phyloP scores from a whole-genome alignment of 1,140 invertebrate species.

The Psilanteris sp. region DNA sequence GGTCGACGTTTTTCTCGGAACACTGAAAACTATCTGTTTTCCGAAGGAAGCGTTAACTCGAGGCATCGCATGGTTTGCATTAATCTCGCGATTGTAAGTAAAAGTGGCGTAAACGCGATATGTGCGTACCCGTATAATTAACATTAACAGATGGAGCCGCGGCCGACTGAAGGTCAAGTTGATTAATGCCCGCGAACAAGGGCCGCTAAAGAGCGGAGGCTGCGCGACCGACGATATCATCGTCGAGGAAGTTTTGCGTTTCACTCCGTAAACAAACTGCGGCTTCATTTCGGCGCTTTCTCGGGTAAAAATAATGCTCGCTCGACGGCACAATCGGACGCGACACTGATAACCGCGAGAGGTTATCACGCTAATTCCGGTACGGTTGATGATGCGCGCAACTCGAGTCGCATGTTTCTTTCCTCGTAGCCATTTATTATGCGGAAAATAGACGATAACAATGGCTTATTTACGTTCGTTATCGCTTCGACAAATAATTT shows the following conservation, averaged over 20 bases:
- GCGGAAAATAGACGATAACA: constrained; percentile 51
- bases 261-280: constrained; percentile 12
- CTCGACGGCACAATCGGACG: constrained; percentile 23
- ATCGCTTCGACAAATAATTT: constrained; percentile 37
- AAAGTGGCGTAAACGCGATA: constrained; percentile 48
- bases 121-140: constrained; percentile 42
- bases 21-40: constrained; percentile 15
- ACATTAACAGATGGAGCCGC: constrained; percentile 34
- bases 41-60: constrained; percentile 10
- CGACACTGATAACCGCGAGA: constrained; percentile 51
- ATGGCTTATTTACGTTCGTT: constrained; percentile 46
- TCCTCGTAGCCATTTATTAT: constrained; percentile 41
- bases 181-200: constrained; percentile 41
- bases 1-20: background rate
- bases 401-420: constrained; percentile 27
- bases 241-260: constrained; percentile 14
- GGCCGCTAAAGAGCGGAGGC: constrained; percentile 22
- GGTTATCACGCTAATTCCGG: constrained; percentile 60
- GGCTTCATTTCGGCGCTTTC: constrained; percentile 32
- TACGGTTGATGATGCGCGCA: constrained; percentile 35
- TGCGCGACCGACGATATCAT: constrained; percentile 15
- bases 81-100: constrained; percentile 35
- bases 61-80: constrained; percentile 17
- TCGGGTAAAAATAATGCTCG: constrained; percentile 17
- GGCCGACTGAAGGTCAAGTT: constrained; percentile 37